Evolutionary conservation across 2,888 invertebrate genomes (phyloP).

Genomic region (Unio delphinus): DNA sequence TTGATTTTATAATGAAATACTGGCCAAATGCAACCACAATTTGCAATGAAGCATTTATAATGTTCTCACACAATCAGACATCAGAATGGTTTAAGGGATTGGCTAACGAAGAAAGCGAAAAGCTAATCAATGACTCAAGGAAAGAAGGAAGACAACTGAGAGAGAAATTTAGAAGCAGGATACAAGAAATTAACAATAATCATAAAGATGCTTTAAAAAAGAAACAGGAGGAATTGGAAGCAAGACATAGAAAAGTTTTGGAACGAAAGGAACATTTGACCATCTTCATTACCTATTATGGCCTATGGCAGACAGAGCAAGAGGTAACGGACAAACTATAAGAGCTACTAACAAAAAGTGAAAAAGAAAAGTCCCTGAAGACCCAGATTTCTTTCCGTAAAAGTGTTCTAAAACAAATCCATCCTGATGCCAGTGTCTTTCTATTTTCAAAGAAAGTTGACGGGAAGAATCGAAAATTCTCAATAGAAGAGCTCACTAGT

Average conservation of each 20-base stretch:
- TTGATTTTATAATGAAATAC: conserved; percentile 1
- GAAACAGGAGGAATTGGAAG: conserved; percentile 2
- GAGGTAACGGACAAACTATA: conserved; percentile 1
- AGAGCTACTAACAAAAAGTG: neutral
- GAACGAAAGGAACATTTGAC: conserved; percentile 7
- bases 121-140: neutral
- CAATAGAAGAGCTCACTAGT: too few relatives aligned
- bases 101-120: neutral
- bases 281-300: conserved; percentile 2
- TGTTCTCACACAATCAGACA: conserved; percentile 4
- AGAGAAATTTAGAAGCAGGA: neutral
- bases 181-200: conserved; percentile 1
- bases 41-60: conserved; percentile 4
- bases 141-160: neutral
- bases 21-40: conserved; percentile 1
- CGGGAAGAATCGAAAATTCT: too few relatives aligned
- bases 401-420: too few relatives aligned
- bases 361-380: too few relatives aligned
- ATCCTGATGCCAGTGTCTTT: too few relatives aligned
- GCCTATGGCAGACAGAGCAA: conserved; percentile 1
- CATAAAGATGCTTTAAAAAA: neutral
- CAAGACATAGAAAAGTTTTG: neutral
- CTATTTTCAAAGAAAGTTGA: too few relatives aligned
- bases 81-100: neutral
- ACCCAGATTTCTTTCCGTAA: too few relatives aligned